Evolutionary conservation across 2,888 invertebrate genomes (phyloP).

Genomic region (Gandaritis pyraliata): DNA sequence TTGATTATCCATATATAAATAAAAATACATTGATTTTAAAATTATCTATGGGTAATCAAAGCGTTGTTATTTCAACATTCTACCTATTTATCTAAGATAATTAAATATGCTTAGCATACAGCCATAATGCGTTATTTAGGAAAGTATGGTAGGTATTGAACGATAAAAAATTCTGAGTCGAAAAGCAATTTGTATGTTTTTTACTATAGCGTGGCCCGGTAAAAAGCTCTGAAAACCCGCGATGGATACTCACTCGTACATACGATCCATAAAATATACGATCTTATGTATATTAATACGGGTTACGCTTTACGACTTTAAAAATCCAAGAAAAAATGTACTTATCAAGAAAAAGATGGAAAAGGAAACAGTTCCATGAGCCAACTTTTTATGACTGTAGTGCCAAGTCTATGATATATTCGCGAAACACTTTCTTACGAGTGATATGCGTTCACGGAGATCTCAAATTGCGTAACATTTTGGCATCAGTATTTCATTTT

Average conservation of each 20-base stretch:
- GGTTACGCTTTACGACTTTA: slow-evolving; percentile 23
- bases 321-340: slow-evolving; percentile 28
- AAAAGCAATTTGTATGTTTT: not conserved
- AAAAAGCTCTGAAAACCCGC: not conserved
- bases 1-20: too few relatives aligned
- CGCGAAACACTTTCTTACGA: slow-evolving; percentile 36
- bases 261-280: slow-evolving; percentile 24
- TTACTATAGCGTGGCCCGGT: not conserved
- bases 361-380: slow-evolving; percentile 37
- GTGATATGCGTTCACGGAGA: slow-evolving; percentile 18
- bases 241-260: slow-evolving; percentile 14
- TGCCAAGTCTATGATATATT: slow-evolving; percentile 41
- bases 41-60: too few relatives aligned
- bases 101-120: not conserved
- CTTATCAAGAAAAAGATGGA: slow-evolving; percentile 31
- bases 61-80: not conserved
- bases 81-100: not conserved
- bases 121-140: too few relatives aligned
- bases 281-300: slow-evolving; percentile 28
- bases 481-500: slow-evolving; percentile 15
- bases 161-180: too few relatives aligned
- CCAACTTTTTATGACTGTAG: slow-evolving; percentile 40
- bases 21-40: too few relatives aligned
- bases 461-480: slow-evolving; percentile 6
- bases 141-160: too few relatives aligned